Base-by-base conservation (phyloP, 2,797 vertebrate genomes). In the Leptoclinus maculatus region DNA sequence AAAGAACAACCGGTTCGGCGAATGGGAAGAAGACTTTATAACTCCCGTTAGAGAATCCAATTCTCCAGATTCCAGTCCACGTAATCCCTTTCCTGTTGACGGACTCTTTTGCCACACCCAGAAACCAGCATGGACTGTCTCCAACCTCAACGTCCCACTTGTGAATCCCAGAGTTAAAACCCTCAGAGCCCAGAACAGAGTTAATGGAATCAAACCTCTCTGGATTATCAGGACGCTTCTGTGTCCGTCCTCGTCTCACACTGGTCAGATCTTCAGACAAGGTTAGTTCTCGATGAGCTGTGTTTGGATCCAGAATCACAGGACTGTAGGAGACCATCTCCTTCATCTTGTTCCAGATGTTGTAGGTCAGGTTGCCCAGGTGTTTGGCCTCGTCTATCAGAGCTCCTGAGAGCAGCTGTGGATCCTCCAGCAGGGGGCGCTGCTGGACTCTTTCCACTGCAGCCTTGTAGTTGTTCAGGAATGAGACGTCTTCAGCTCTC, bases 321-420 rank as follows among this genome's bases (percentile, higher is more conserved):
- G 27, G 27, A 29, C 0, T 57, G 54, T 57, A 57, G 27, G 25
- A 57, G 27, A 57, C 54, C 54, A 32, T 29, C 3, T 57, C 16
- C 14, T 57, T 57, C 54, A 57, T 57, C 27, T 32, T 57, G 54
- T 8, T 4, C 54, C 57, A 57, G 27, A 57, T 57, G 54, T 19
- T 29, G 27, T 4, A 57, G 54, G 54, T 1, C 54, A 57, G 54
- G 54, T 57, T 57, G 54, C 54, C 54, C 54, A 57, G 54, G 27
- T 57, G 54, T 57, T 32, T 29, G 54, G 54, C 54, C 27, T 57
- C 16, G 27, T 57, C 54, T 57, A 57, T 57, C 54, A 57, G 27
- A 57, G 54, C 54, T 57, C 27, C 54, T 17, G 54, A 17, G 14
- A 19, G 25, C 54, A 57, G 54, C 54, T 57, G 54, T 32, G 27